These are phyloP conservation scores for Scytalopus superciliaris DNA, from an alignment of 2,113 vertebrate species.

Conservation along the genomic window DNA sequence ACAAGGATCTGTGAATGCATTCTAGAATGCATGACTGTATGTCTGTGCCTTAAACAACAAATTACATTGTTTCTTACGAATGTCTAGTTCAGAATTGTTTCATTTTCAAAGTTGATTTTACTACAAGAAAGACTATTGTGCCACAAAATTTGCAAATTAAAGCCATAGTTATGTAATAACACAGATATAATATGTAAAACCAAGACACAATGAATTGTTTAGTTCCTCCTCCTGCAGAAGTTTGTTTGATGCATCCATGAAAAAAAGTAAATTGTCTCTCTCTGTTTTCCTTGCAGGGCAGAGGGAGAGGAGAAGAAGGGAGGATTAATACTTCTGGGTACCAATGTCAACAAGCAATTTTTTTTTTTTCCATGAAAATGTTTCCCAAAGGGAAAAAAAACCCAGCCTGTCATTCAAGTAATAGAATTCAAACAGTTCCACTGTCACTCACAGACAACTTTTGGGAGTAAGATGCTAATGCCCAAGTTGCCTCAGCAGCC, in stretches of 20 bases:
- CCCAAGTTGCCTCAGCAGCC: neutral
- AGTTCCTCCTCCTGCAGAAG: neutral
- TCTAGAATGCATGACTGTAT: neutral
- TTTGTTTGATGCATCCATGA: neutral
- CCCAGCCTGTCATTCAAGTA: neutral
- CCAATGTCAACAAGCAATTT: neutral
- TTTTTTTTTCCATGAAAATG: neutral
- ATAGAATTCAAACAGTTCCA: neutral
- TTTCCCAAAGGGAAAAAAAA: neutral
- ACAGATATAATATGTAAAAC: neutral
- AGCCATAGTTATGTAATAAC: neutral
- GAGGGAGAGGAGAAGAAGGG: neutral
- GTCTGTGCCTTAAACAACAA: neutral
- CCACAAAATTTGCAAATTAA: neutral
- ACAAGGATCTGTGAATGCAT: neutral
- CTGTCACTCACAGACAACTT: neutral
- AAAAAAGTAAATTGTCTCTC: neutral
- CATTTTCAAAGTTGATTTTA: neutral
- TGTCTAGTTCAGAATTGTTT: neutral
- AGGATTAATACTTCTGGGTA: neutral
- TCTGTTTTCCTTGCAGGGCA: neutral
- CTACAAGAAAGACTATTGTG: neutral
- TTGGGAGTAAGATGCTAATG: neutral
- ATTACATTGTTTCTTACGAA: neutral
- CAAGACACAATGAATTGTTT: neutral